Evolutionary conservation across 2,797 vertebrate genomes (phyloP).

Genomic region (Holocentrus rufus): DNA sequence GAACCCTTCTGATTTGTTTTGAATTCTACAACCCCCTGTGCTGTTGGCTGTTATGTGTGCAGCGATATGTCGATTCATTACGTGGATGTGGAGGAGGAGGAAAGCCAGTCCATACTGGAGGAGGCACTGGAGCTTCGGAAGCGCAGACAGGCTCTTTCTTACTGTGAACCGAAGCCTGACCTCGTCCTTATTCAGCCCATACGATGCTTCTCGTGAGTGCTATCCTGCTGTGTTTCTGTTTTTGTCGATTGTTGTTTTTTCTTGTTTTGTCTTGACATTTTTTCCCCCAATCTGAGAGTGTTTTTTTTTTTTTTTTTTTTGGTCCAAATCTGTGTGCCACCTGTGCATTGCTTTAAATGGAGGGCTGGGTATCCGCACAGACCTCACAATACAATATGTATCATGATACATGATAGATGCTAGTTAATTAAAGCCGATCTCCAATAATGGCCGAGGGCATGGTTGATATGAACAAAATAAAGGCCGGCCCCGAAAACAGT

Average conservation of each 20-base stretch:
- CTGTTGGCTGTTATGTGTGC: constrained; percentile 31
- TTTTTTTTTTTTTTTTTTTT: neutral
- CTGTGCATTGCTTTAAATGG: no score
- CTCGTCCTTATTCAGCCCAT: constrained; percentile 89
- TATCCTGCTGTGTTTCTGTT: neutral
- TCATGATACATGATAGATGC: neutral
- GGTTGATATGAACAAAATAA: no score
- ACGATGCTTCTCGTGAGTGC: constrained; percentile 88
- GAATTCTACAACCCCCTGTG: constrained; percentile 2
- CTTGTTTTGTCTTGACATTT: no score
- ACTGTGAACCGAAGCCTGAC: constrained; percentile 86
- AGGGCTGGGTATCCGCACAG: no score
- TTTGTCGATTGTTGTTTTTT: neutral
- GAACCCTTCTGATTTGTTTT: neutral
- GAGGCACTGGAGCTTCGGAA: constrained; percentile 90
- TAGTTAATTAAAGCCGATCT: no score
- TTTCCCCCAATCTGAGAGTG: no score
- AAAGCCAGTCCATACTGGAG: constrained; percentile 85
- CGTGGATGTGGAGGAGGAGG: constrained; percentile 87
- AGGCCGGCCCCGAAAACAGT: no score
- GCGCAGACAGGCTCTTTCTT: constrained; percentile 86
- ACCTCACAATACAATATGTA: no score
- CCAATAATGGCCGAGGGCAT: no score
- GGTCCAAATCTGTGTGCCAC: neutral
- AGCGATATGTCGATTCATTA: constrained; percentile 92